Conservation (phyloP, 2,888 invertebrate species). For the Meiosimyza platycephala region DNA sequence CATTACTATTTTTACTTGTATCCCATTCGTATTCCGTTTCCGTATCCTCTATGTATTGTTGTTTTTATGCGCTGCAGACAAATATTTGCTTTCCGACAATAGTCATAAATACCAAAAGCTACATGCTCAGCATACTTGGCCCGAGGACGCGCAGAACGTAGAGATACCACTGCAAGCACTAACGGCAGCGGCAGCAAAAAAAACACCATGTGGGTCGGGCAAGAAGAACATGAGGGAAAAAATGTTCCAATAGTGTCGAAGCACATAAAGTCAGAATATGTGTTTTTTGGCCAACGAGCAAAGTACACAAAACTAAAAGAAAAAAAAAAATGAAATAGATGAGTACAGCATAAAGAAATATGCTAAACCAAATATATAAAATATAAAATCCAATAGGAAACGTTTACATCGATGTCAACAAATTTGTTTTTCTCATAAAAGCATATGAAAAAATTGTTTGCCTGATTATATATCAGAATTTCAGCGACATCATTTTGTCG, state of each 20-base stretch:
- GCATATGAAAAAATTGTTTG: too few relatives aligned
- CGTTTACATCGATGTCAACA: too few relatives aligned
- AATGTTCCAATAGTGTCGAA: slow-evolving; percentile 27
- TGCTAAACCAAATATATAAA: neutral
- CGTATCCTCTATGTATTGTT: slow-evolving; percentile 56
- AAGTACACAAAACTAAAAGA: neutral
- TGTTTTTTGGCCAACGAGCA: slow-evolving; percentile 7
- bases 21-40: slow-evolving; percentile 61
- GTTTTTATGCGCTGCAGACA: slow-evolving; percentile 67
- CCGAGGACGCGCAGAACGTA: slow-evolving; percentile 40
- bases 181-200: slow-evolving; percentile 21
- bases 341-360: slow-evolving; percentile 5
- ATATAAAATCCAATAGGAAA: neutral
- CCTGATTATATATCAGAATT: too few relatives aligned
- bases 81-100: slow-evolving; percentile 67
- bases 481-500: too few relatives aligned
- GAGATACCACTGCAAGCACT: slow-evolving; percentile 32
- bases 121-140: slow-evolving; percentile 65
- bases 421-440: too few relatives aligned
- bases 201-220: slow-evolving; percentile 34
- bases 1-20: slow-evolving; percentile 4
- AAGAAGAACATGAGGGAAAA: slow-evolving; percentile 13
- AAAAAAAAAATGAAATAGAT: neutral
- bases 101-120: slow-evolving; percentile 67
- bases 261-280: slow-evolving; percentile 14